phyloP scores from a whole-genome alignment of 2,888 invertebrate species.

The Xestia c-nigrum region DNA sequence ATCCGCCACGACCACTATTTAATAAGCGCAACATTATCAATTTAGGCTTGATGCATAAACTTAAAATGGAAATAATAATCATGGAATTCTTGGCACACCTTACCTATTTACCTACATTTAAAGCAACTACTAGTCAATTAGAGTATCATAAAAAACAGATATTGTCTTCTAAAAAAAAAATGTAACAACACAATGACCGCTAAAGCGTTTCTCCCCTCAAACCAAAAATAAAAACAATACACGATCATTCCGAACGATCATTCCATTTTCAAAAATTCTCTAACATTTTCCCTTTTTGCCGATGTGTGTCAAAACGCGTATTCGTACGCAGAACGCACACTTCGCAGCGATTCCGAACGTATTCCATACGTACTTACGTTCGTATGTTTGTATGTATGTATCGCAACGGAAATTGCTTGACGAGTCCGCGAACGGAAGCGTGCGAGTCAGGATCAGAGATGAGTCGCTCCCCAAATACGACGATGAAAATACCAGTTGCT shows the following conservation, averaged over 20 bases:
- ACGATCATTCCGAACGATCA: background rate
- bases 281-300: background rate
- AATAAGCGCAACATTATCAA: background rate
- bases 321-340: constrained; percentile 18
- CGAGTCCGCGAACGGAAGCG: constrained; percentile 76
- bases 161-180: background rate
- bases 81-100: background rate
- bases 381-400: constrained; percentile 34
- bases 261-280: background rate
- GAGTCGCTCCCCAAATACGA: constrained; percentile 62
- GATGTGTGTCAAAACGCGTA: constrained; percentile 23
- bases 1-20: background rate
- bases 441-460: constrained; percentile 65
- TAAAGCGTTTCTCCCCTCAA: background rate
- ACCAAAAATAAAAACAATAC: constrained; percentile 26
- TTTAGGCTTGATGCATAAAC: too few species aligned
- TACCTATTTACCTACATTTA: background rate
- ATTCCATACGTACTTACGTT: constrained; percentile 35
- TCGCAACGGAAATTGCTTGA: constrained; percentile 78
- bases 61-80: too few species aligned
- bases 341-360: background rate
- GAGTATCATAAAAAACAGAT: background rate
- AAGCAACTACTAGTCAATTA: background rate
- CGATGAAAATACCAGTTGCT: constrained; percentile 39
- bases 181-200: background rate